Percentiles rank a stretch among this genome's conserved stretches.
These are phyloP conservation scores for Linurgus olivaceus DNA, from an alignment of 2,797 vertebrate genomes.

Conservation along the genomic window DNA sequence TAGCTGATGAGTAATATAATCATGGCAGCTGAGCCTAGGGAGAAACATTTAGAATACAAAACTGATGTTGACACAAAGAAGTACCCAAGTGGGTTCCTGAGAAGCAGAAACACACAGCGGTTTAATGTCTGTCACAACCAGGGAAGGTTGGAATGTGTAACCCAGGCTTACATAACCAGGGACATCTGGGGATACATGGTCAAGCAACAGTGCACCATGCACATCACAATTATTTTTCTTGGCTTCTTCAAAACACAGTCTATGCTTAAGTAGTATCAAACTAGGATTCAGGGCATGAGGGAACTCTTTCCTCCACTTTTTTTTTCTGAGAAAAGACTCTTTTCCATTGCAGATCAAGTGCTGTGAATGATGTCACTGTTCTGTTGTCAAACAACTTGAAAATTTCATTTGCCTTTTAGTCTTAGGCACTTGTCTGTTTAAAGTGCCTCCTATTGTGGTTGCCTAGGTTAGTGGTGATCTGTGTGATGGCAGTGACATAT, in stretches of 20 bases:
- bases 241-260: not conserved
- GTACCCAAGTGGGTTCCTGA: not conserved
- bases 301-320: not conserved
- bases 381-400: not conserved
- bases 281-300: not conserved
- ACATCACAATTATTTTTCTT: not conserved
- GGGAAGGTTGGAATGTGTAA: slow-evolving; percentile 7
- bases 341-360: not conserved
- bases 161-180: not conserved
- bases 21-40: not conserved
- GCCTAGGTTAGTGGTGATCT: not conserved
- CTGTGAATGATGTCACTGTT: not conserved
- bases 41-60: not conserved
- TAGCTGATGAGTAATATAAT: not conserved
- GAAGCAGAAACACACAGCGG: not conserved
- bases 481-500: not conserved
- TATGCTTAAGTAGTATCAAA: not conserved
- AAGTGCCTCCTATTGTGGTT: not conserved
- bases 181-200: not conserved
- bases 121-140: slow-evolving; percentile 77
- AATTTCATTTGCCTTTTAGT: not conserved
- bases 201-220: not conserved
- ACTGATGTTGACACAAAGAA: not conserved
- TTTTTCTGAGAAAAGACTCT: not conserved
- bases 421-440: not conserved